These are phyloP conservation scores for Elmis aenea DNA, from an alignment of 2,888 invertebrate species.

Conservation along the genomic window DNA sequence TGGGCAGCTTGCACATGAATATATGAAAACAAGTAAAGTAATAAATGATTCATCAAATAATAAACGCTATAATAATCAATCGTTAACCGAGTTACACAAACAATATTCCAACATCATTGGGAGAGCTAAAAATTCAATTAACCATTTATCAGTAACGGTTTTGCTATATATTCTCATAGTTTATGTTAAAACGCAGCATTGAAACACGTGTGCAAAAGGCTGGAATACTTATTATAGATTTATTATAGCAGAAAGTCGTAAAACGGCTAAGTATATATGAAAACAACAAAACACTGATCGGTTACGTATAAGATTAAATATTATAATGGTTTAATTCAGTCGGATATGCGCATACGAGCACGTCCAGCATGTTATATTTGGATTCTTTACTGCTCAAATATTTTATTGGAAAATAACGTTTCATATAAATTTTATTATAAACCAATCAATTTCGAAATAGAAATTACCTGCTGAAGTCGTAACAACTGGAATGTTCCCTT, in stretches of 20 bases:
- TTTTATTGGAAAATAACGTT: constrained; percentile 29
- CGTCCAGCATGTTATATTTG: constrained; percentile 34
- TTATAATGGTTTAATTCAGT: constrained; percentile 38
- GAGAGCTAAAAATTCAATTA: no score
- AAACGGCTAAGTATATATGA: constrained; percentile 29
- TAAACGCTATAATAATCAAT: no score
- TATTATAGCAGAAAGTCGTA: constrained; percentile 32
- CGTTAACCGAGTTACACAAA: no score
- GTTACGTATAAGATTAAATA: constrained; percentile 31
- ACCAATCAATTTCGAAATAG: constrained; percentile 19
- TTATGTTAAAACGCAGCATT: constrained; percentile 14
- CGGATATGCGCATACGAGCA: constrained; percentile 34
- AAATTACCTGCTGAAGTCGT: constrained; percentile 16
- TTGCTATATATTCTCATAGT: constrained; percentile 8
- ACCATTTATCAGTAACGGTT: no score
- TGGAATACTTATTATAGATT: constrained; percentile 34
- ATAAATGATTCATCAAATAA: no score
- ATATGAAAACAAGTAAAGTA: no score
- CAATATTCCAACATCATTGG: no score
- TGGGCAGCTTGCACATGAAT: no score
- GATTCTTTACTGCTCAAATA: constrained; percentile 30
- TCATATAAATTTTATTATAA: constrained; percentile 24
- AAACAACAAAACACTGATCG: constrained; percentile 32
- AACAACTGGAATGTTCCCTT: no score
- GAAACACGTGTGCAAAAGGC: constrained; percentile 31